Percentiles rank a stretch among this genome's conserved stretches.
Evolutionary conservation across 2,797 vertebrate species (phyloP).

Genomic region (Pseudomugil gertrudae): DNA sequence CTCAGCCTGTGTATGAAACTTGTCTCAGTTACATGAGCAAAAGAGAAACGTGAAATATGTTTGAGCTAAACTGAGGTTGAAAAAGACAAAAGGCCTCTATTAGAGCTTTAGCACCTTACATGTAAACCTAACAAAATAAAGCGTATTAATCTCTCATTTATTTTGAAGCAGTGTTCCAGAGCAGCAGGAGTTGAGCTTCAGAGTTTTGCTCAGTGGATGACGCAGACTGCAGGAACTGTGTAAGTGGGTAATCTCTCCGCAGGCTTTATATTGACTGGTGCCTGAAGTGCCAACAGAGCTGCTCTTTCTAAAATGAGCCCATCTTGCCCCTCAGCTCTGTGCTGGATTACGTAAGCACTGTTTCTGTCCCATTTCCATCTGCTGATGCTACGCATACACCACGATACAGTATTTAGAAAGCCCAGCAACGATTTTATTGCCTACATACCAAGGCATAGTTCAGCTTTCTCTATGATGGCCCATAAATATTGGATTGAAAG

Average conservation of each 20-base stretch:
- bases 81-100: neutral
- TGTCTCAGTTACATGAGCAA: neutral
- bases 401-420: neutral
- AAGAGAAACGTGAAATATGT: neutral
- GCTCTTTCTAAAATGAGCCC: slow-evolving; percentile 47
- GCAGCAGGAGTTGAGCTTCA: neutral
- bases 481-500: slow-evolving; percentile 33
- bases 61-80: neutral
- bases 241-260: slow-evolving; percentile 46
- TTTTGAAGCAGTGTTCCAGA: neutral
- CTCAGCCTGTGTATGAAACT: neutral
- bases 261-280: slow-evolving; percentile 23
- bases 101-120: neutral
- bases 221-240: slow-evolving; percentile 13
- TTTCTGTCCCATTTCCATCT: slow-evolving; percentile 35
- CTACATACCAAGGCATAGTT: slow-evolving; percentile 2
- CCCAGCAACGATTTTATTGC: slow-evolving; percentile 10
- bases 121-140: neutral
- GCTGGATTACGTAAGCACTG: slow-evolving; percentile 52
- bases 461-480: neutral
- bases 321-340: slow-evolving; percentile 24
- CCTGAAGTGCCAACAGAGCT: slow-evolving; percentile 32
- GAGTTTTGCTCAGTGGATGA: neutral
- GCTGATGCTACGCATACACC: neutral
- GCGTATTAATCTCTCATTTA: neutral